Conservation (phyloP, 1,140 invertebrate genomes). For the Brachionus sp. region DNA sequence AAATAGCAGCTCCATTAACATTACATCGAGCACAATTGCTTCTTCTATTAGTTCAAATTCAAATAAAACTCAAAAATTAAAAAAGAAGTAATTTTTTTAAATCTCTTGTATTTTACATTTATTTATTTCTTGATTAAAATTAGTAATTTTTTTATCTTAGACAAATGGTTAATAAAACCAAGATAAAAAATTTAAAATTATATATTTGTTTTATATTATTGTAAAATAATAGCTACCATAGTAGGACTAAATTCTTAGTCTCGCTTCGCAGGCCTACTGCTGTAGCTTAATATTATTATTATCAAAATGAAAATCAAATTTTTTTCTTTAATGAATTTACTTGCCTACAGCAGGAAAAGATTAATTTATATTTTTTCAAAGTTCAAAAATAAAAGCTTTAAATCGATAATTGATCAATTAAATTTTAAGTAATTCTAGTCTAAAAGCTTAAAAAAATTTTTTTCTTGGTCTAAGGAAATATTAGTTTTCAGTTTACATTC, state of each 20-base stretch:
- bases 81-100: constrained; percentile 27
- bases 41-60: constrained; percentile 21
- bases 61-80: constrained; percentile 25
- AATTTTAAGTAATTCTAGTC: background rate
- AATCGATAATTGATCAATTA: background rate
- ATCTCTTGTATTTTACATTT: too few species aligned
- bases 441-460: background rate
- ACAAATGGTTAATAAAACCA: too few species aligned
- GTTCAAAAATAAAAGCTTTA: background rate
- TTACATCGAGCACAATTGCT: constrained; percentile 13
- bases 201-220: too few species aligned
- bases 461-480: background rate
- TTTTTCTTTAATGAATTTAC: too few species aligned
- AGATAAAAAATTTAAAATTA: too few species aligned
- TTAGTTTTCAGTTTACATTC: background rate
- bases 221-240: too few species aligned
- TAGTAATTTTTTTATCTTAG: background rate
- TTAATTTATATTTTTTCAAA: background rate
- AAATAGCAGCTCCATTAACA: constrained; percentile 2
- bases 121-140: background rate
- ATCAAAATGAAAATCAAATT: too few species aligned
- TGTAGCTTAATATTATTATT: too few species aligned
- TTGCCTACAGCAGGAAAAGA: background rate
- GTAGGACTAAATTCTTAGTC: too few species aligned
- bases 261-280: too few species aligned